phyloP scores from a whole-genome alignment of 2,888 invertebrate species.

The Thelaira solivaga region DNA sequence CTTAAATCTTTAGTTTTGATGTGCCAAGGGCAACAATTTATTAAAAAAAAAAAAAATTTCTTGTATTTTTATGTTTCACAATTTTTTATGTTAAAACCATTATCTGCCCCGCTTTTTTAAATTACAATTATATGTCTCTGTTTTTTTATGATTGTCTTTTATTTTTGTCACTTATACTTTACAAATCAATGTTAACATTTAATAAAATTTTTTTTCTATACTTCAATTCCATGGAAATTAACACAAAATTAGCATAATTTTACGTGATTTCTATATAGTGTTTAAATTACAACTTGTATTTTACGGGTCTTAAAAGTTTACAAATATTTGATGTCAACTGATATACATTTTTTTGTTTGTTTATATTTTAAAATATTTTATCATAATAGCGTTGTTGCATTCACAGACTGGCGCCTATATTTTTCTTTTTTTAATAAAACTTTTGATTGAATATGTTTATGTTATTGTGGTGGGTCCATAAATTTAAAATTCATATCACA shows the following conservation, averaged over 20 bases:
- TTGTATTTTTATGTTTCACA: too few species aligned
- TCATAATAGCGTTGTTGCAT: conserved; percentile 46
- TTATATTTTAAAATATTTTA: conserved; percentile 7
- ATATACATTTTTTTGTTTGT: conserved; percentile 10
- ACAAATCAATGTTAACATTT: conserved; percentile 15
- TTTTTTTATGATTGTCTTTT: not conserved
- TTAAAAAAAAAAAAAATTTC: too few species aligned
- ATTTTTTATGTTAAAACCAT: too few species aligned
- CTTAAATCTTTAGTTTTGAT: conserved; percentile 19
- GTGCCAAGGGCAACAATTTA: too few species aligned
- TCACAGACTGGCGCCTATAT: conserved; percentile 49
- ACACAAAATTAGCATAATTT: conserved; percentile 58
- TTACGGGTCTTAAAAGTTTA: conserved; percentile 10
- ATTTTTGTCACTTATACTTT: not conserved
- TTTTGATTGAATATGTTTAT: conserved; percentile 47
- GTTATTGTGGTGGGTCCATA: conserved; percentile 48
- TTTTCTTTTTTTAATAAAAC: conserved; percentile 3
- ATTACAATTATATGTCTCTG: conserved; percentile 18
- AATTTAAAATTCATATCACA: conserved; percentile 59
- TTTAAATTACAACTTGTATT: conserved; percentile 24
- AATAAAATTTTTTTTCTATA: not conserved
- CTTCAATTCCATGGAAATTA: conserved; percentile 49
- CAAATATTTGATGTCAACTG: conserved; percentile 36
- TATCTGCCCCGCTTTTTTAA: too few species aligned
- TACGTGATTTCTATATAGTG: conserved; percentile 49